A percentile compares a stretch with the other conserved stretches of the same genome.
These are phyloP conservation scores for Drosophila quinaria DNA, from an alignment of 2,888 invertebrate species.

Conservation along the genomic window DNA sequence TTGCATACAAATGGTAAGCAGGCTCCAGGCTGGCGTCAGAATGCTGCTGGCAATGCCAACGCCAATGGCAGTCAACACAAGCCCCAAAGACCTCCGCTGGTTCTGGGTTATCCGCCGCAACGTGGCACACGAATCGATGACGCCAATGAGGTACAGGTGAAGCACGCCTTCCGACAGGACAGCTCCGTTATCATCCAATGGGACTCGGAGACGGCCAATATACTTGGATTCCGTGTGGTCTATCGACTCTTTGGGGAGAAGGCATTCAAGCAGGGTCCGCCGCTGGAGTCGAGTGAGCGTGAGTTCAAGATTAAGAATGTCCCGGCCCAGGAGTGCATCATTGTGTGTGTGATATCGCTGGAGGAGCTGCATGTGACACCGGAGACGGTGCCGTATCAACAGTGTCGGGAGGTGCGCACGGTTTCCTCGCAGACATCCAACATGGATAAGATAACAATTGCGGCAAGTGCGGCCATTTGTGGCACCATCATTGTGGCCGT, in stretches of 20 bases:
- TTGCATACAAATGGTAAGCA: slow-evolving; percentile 69
- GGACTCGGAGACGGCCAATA: slow-evolving; percentile 95
- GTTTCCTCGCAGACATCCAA: slow-evolving; percentile 93
- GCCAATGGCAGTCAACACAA: slow-evolving; percentile 80
- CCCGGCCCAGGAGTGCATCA: slow-evolving; percentile 96
- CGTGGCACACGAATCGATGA: slow-evolving; percentile 89
- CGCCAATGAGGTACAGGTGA: slow-evolving; percentile 92
- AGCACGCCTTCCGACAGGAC: slow-evolving; percentile 93
- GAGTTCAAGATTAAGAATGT: slow-evolving; percentile 97
- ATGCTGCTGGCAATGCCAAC: slow-evolving; percentile 58
- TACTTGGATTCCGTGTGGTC: slow-evolving; percentile 95
- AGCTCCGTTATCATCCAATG: slow-evolving; percentile 96
- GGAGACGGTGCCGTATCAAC: slow-evolving; percentile 93
- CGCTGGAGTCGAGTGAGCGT: slow-evolving; percentile 94
- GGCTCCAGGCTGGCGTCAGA: slow-evolving; percentile 83
- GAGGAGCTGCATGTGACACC: slow-evolving; percentile 96
- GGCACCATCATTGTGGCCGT: slow-evolving; percentile 96
- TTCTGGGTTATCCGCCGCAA: slow-evolving; percentile 90
- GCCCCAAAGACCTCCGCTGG: slow-evolving; percentile 89
- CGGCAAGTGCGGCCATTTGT: slow-evolving; percentile 96
- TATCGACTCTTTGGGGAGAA: slow-evolving; percentile 96
- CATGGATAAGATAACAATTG: slow-evolving; percentile 98
- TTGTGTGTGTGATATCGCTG: slow-evolving; percentile 96
- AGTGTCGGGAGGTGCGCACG: slow-evolving; percentile 95
- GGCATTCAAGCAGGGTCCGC: slow-evolving; percentile 95